phyloP scores from a whole-genome alignment of 2,888 invertebrate genomes.

The Lydus trimaculatus region DNA sequence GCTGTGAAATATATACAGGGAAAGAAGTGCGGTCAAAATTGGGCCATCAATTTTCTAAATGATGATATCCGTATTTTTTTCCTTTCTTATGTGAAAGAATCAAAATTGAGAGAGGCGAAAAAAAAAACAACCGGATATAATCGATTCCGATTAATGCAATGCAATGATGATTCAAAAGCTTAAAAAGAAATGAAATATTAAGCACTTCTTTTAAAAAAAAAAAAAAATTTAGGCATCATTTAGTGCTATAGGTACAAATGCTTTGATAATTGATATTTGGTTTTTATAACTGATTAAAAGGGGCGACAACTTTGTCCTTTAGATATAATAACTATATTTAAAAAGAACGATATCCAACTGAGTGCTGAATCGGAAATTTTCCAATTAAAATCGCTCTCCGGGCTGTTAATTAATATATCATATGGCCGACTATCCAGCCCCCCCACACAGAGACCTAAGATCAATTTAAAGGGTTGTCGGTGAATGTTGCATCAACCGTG shows the following conservation, averaged over 20 bases:
- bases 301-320: neutral
- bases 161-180: neutral
- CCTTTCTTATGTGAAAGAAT: neutral
- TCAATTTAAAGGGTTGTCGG: slow-evolving; percentile 13
- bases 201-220: neutral
- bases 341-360: slow-evolving; percentile 7
- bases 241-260: too few species aligned
- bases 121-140: neutral
- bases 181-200: neutral
- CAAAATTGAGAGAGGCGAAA: neutral
- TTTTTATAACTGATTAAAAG: neutral
- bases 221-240: neutral
- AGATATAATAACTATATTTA: neutral
- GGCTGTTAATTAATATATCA: slow-evolving; percentile 16
- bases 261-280: neutral
- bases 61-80: neutral
- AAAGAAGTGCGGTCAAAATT: slow-evolving; percentile 10
- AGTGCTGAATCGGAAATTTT: slow-evolving; percentile 12
- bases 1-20: slow-evolving; percentile 8
- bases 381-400: slow-evolving; percentile 15
- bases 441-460: neutral
- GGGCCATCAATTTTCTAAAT: slow-evolving; percentile 9
- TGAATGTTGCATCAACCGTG: neutral
- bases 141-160: neutral
- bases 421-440: neutral